These are phyloP conservation scores for Bradypodion ventrale DNA, from an alignment of 2,797 vertebrate genomes.

Conservation along the genomic window DNA sequence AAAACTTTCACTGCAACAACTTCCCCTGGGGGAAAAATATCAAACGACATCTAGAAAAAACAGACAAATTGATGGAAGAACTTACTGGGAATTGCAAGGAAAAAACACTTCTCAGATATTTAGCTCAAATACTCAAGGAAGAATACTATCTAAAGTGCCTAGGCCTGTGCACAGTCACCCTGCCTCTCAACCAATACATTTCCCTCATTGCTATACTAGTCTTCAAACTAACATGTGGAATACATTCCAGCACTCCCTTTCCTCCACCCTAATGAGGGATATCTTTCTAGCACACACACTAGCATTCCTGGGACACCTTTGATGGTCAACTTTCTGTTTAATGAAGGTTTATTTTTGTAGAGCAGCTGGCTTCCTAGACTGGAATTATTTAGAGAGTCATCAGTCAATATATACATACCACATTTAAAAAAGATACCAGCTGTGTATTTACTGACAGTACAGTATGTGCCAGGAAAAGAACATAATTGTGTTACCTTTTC, in stretches of 20 bases:
- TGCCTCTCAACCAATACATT: not conserved
- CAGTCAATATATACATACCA: constrained; percentile 47
- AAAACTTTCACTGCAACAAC: not conserved
- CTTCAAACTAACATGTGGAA: not conserved
- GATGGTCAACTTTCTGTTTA: constrained; percentile 46
- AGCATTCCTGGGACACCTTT: constrained; percentile 23
- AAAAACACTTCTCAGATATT: not conserved
- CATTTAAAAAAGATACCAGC: constrained; percentile 51
- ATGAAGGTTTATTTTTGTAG: constrained; percentile 61
- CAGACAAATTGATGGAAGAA: not conserved
- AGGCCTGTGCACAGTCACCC: not conserved
- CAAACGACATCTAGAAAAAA: not conserved
- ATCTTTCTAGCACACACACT: constrained; percentile 3
- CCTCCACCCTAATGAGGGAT: constrained; percentile 10
- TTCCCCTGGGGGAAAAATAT: not conserved
- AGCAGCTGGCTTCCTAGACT: constrained; percentile 54
- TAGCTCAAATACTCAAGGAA: not conserved
- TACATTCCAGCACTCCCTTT: not conserved
- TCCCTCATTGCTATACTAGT: not conserved
- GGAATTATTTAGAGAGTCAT: constrained; percentile 62
- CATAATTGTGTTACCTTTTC: constrained; percentile 47
- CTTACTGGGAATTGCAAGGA: not conserved
- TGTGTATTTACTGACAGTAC: constrained; percentile 48
- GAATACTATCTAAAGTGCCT: not conserved
- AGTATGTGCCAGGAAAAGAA: constrained; percentile 34